Evolutionary conservation across 2,888 invertebrate species (phyloP).

Genomic region (Hololepta plana): DNA sequence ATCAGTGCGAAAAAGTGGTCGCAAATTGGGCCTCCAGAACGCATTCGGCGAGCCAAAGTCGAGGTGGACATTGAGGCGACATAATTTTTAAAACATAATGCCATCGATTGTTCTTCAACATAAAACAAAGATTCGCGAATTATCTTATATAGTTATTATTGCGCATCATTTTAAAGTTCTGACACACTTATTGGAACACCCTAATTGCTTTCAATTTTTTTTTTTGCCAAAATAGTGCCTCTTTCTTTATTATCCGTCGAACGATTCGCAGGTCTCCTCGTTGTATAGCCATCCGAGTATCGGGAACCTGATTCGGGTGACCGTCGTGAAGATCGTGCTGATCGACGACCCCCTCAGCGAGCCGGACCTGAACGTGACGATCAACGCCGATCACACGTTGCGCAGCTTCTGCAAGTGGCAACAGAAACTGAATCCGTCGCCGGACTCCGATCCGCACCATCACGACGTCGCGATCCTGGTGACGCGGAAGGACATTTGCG

Average conservation of each 20-base stretch:
- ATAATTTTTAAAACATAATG: no score
- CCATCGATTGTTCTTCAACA: no score
- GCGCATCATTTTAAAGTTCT: no score
- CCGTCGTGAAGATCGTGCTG: conserved; percentile 70
- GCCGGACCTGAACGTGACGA: conserved; percentile 51
- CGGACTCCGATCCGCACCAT: conserved; percentile 69
- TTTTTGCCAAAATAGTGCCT: no score
- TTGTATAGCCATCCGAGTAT: conserved; percentile 77
- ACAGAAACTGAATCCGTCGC: conserved; percentile 49
- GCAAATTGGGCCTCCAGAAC: no score
- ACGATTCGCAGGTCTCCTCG: conserved; percentile 40
- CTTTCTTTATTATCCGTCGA: no score
- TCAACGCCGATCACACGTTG: conserved; percentile 68
- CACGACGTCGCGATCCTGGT: conserved; percentile 80
- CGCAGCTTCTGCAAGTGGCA: conserved; percentile 79
- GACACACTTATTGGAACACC: no score
- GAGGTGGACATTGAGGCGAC: no score
- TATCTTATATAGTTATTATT: no score
- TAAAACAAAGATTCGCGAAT: no score
- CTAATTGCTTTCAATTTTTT: conserved; percentile 1
- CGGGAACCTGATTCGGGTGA: conserved; percentile 78
- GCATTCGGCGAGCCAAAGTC: no score
- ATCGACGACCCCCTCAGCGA: conserved; percentile 41
- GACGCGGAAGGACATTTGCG: conserved; percentile 61
- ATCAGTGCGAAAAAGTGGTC: no score